Conservation (phyloP, 2,113 vertebrate species). For the Gymnarchus niloticus region DNA sequence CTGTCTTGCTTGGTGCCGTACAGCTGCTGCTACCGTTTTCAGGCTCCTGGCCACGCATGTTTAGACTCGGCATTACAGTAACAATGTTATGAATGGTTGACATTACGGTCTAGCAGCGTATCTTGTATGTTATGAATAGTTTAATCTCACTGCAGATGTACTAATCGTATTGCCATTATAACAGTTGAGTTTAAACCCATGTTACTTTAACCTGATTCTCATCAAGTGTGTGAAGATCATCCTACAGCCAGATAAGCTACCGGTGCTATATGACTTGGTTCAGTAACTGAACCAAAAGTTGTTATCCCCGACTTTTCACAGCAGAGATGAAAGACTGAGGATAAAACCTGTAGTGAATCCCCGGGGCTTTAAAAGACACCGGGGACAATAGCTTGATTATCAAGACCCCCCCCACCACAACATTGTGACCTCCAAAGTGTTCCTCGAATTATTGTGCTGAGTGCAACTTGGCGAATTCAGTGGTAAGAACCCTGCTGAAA, state of each 20-base stretch:
- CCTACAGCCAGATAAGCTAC: not conserved
- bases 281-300: not conserved
- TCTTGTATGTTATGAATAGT: not conserved
- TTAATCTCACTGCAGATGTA: not conserved
- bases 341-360: not conserved
- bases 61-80: not conserved
- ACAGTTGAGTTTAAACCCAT: no score
- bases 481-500: not conserved
- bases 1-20: not conserved
- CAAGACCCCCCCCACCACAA: not conserved
- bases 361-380: not conserved
- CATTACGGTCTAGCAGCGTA: not conserved
- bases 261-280: not conserved
- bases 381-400: not conserved
- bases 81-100: not conserved
- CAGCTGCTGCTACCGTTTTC: not conserved
- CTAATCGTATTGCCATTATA: not conserved
- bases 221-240: not conserved
- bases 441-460: not conserved
- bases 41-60: not conserved
- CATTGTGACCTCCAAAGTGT: not conserved
- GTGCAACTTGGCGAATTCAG: not conserved
- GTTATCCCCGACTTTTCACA: not conserved
- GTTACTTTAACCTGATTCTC: not conserved
- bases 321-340: not conserved